Conservation (phyloP, 2,888 invertebrate genomes). For the Agonum fuliginosum region DNA sequence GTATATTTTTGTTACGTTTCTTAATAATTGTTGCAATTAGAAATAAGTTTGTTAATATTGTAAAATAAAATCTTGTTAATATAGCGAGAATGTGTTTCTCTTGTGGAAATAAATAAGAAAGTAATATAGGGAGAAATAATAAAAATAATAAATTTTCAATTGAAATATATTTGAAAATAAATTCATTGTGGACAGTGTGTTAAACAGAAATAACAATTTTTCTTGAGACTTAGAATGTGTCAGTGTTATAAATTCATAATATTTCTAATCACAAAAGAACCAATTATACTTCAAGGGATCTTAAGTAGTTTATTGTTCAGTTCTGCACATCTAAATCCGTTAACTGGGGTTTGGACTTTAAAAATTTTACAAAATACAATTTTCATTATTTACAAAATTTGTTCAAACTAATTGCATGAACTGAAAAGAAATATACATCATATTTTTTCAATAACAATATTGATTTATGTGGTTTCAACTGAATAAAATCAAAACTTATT, state of each 20-base stretch:
- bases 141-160: conserved; percentile 20
- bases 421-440: conserved; percentile 12
- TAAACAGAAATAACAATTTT: conserved; percentile 5
- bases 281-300: not conserved
- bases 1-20: conserved; percentile 21
- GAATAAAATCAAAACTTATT: conserved; percentile 7
- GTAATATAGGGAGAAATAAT: not conserved
- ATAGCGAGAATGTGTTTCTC: not conserved
- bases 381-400: conserved; percentile 25
- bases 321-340: conserved; percentile 34
- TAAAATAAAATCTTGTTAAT: conserved; percentile 18
- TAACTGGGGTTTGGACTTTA: conserved; percentile 16
- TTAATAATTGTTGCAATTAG: conserved; percentile 4
- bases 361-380: conserved; percentile 34
- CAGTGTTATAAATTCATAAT: too few species aligned
- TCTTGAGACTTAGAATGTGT: not conserved
- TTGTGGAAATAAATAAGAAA: not conserved
- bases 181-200: not conserved
- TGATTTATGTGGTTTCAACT: conserved; percentile 14
- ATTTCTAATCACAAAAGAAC: not conserved
- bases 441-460: conserved; percentile 20
- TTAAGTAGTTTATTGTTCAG: conserved; percentile 32
- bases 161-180: conserved; percentile 24
- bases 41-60: conserved; percentile 2
- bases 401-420: not conserved